Evolutionary conservation across 2,113 vertebrate genomes (phyloP).

Genomic region (Dolichallabes microphthalmus): DNA sequence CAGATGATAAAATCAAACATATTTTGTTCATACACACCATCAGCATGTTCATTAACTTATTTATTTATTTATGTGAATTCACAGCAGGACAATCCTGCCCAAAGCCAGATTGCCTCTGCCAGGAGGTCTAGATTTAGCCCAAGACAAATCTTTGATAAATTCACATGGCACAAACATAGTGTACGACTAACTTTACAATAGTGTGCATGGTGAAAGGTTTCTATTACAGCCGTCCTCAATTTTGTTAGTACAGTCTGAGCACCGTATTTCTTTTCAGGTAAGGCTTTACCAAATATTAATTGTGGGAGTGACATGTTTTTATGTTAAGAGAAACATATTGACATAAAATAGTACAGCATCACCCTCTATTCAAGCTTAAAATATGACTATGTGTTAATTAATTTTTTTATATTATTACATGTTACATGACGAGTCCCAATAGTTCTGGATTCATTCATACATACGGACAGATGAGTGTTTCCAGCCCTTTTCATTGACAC

Average conservation of each 20-base stretch:
- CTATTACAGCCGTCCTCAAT: background rate
- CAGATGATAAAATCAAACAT: background rate
- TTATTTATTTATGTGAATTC: too few relatives aligned
- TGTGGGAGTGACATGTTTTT: background rate
- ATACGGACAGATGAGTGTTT: background rate
- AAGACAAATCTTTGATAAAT: background rate
- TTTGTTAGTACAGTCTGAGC: background rate
- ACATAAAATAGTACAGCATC: background rate
- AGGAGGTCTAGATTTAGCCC: background rate
- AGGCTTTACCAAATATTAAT: background rate
- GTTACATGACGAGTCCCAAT: background rate
- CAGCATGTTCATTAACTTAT: too few relatives aligned
- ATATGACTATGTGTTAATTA: too few relatives aligned
- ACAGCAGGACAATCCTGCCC: background rate
- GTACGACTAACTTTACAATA: background rate
- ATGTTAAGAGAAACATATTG: background rate
- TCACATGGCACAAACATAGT: background rate
- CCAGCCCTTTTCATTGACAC: background rate
- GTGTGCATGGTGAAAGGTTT: background rate
- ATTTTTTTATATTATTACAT: too few relatives aligned
- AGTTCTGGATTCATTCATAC: background rate
- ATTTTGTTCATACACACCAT: background rate
- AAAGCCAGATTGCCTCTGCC: background rate
- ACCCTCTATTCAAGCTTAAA: background rate
- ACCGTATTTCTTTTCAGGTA: background rate